Conservation (phyloP, 2,797 vertebrate species). For the Petrocephalus schoutedeni region DNA sequence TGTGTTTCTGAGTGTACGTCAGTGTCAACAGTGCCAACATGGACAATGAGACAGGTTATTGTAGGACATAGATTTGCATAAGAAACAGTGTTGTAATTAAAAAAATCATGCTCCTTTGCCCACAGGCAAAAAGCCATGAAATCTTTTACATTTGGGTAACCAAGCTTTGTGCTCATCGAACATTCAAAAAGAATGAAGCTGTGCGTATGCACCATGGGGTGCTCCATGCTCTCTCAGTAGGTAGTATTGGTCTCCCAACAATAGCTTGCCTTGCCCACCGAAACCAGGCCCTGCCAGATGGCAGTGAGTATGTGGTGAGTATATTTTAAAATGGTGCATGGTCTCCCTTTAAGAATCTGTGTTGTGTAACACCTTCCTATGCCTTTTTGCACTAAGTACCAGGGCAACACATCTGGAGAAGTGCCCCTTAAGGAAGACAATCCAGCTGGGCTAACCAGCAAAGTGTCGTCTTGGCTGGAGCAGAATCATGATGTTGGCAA, state of each 20-base stretch:
- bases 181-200: slow-evolving; percentile 64
- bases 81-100: background rate
- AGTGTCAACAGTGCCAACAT: background rate
- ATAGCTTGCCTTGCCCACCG: slow-evolving; percentile 44
- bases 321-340: background rate
- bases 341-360: background rate
- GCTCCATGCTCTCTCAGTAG: slow-evolving; percentile 54
- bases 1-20: background rate
- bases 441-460: slow-evolving; percentile 57
- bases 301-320: slow-evolving; percentile 39
- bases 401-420: slow-evolving; percentile 42
- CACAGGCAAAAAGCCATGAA: slow-evolving; percentile 78
- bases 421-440: slow-evolving; percentile 44
- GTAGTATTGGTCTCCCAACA: slow-evolving; percentile 39
- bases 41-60: background rate
- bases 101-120: background rate
- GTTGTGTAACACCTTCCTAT: background rate
- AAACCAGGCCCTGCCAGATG: slow-evolving; percentile 29
- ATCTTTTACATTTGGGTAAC: slow-evolving; percentile 82
- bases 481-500: slow-evolving; percentile 69
- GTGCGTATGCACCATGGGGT: slow-evolving; percentile 57
- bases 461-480: slow-evolving; percentile 79
- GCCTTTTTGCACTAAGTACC: slow-evolving; percentile 37
- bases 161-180: slow-evolving; percentile 77
- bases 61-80: background rate